Conservation (phyloP, 2,113 vertebrate genomes). For the Paracanthobrama guichenoti region DNA sequence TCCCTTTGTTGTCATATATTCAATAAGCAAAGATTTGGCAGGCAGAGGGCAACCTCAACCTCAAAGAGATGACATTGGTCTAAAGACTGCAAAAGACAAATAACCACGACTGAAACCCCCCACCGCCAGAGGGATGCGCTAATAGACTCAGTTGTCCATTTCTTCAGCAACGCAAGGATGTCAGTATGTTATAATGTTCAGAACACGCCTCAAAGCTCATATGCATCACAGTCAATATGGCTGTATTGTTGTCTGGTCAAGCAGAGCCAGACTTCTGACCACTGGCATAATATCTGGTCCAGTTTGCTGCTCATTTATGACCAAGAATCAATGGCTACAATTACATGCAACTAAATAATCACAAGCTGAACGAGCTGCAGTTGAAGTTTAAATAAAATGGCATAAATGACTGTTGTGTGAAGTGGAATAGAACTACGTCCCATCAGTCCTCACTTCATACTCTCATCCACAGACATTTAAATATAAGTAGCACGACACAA, state of each 20-base stretch:
- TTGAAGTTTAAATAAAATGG: too few relatives aligned
- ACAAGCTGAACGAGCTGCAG: too few relatives aligned
- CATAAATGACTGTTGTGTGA: too few relatives aligned
- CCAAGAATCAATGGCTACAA: neutral
- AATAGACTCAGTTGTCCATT: constrained; percentile 13
- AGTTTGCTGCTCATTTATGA: neutral
- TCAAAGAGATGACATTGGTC: constrained; percentile 24
- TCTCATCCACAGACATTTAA: too few relatives aligned
- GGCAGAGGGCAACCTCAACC: constrained; percentile 10
- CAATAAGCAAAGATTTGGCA: neutral
- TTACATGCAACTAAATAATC: too few relatives aligned
- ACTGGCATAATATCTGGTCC: neutral
- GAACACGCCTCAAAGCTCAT: neutral
- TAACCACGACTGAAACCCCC: neutral
- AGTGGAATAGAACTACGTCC: too few relatives aligned
- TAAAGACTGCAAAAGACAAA: constrained; percentile 33
- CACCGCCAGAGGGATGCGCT: neutral
- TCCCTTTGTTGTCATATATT: constrained; percentile 21
- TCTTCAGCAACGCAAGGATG: neutral
- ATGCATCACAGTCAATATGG: neutral
- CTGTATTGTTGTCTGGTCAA: neutral
- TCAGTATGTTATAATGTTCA: neutral
- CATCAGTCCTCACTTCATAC: too few relatives aligned
- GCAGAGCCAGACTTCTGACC: neutral
- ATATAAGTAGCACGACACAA: too few relatives aligned